These are phyloP conservation scores for Aspidiotus rigidus DNA, from an alignment of 2,888 invertebrate species.

Conservation along the genomic window DNA sequence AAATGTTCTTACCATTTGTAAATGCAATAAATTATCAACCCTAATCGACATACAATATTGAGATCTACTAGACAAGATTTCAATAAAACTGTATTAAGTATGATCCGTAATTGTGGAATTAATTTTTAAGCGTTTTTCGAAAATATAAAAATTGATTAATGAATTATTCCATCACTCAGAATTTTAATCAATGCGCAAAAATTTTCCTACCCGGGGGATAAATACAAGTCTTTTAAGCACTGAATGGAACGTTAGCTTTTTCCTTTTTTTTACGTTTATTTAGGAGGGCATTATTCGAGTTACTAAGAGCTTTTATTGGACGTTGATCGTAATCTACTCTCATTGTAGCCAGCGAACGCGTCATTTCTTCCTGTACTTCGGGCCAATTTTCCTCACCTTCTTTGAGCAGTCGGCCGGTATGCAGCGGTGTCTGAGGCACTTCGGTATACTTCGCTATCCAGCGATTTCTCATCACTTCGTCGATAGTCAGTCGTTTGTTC, in stretches of 20 bases:
- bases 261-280: slow-evolving; percentile 56
- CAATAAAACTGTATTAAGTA: too few relatives aligned
- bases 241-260: slow-evolving; percentile 15
- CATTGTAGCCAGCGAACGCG: slow-evolving; percentile 93
- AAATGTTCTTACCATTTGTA: too few relatives aligned
- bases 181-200: too few relatives aligned
- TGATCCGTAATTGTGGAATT: too few relatives aligned
- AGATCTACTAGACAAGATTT: too few relatives aligned
- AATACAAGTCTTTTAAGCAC: slow-evolving; percentile 6
- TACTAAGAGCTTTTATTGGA: slow-evolving; percentile 83
- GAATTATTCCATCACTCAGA: too few relatives aligned
- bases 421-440: slow-evolving; percentile 90
- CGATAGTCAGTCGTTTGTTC: slow-evolving; percentile 75
- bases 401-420: slow-evolving; percentile 76
- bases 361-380: slow-evolving; percentile 99
- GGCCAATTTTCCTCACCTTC: slow-evolving; percentile 92
- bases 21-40: too few relatives aligned
- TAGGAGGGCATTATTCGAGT: slow-evolving; percentile 84
- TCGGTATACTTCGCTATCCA: slow-evolving; percentile 80
- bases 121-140: too few relatives aligned
- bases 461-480: slow-evolving; percentile 76
- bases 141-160: too few relatives aligned
- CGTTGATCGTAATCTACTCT: slow-evolving; percentile 92
- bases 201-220: too few relatives aligned
- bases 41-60: too few relatives aligned